Evolutionary conservation across 1,140 invertebrate genomes (phyloP).

Genomic region (Solenopsis invicta): DNA sequence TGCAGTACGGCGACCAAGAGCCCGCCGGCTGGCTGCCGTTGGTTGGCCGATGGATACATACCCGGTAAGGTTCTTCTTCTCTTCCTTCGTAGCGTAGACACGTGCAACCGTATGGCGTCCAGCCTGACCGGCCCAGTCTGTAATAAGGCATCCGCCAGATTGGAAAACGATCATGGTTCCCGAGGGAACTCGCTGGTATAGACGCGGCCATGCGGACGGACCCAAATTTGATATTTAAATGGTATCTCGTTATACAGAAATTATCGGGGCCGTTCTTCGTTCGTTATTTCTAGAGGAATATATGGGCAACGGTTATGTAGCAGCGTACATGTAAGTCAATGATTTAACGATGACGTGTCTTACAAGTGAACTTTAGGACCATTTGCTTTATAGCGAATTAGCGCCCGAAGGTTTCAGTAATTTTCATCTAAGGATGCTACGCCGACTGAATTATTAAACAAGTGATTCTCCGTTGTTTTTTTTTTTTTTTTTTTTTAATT

Average conservation of each 20-base stretch:
- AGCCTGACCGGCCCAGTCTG: slow-evolving; percentile 58
- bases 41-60: slow-evolving; percentile 42
- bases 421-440: not conserved
- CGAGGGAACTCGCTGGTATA: slow-evolving; percentile 36
- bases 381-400: slow-evolving; percentile 33
- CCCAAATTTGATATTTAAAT: slow-evolving; percentile 68
- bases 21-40: slow-evolving; percentile 72
- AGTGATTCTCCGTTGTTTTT: not conserved
- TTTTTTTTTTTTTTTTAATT: no score
- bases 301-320: not conserved
- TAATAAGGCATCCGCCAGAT: slow-evolving; percentile 76
- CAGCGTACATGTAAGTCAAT: no score
- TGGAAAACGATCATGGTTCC: slow-evolving; percentile 74
- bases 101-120: slow-evolving; percentile 70
- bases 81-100: slow-evolving; percentile 64
- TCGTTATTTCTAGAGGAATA: slow-evolving; percentile 25
- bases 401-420: not conserved
- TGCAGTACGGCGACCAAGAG: slow-evolving; percentile 67
- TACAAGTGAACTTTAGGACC: not conserved
- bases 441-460: not conserved
- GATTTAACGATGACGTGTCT: slow-evolving; percentile 29
- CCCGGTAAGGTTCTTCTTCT: slow-evolving; percentile 70
- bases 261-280: slow-evolving; percentile 32
- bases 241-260: slow-evolving; percentile 64
- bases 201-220: slow-evolving; percentile 5